A percentile compares a stretch with the other conserved stretches of the same genome.
phyloP scores from a whole-genome alignment of 2,113 vertebrate genomes.

The Gallinago jamesoni region DNA sequence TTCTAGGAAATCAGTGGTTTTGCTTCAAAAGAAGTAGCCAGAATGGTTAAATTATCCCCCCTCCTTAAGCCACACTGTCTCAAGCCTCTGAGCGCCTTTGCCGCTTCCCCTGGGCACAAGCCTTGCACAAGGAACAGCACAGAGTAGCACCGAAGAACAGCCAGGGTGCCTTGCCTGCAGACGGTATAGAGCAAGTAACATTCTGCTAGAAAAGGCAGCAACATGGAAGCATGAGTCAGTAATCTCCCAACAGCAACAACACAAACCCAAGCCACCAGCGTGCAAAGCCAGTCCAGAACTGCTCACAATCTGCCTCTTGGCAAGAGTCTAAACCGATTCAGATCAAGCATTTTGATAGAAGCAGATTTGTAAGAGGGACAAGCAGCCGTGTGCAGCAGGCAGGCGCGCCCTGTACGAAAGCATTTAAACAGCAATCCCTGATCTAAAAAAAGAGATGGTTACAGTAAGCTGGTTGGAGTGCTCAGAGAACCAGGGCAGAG shows the following conservation, averaged over 20 bases:
- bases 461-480: neutral
- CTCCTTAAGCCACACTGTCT: neutral
- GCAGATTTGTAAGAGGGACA: neutral
- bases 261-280: neutral
- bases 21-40: neutral
- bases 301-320: neutral
- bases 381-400: neutral
- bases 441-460: neutral
- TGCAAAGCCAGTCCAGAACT: neutral
- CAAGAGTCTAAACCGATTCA: neutral
- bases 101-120: neutral
- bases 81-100: neutral
- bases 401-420: accelerated
- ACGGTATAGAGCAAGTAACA: neutral
- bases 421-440: neutral
- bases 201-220: neutral
- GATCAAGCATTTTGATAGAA: neutral
- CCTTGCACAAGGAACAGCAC: neutral
- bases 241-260: neutral
- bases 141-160: neutral
- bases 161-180: neutral
- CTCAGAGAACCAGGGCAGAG: neutral
- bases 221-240: neutral
- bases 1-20: neutral
- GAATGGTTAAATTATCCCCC: neutral